These are phyloP conservation scores for Ischnus inquisitorius DNA, from an alignment of 2,888 invertebrate species.

Conservation along the genomic window DNA sequence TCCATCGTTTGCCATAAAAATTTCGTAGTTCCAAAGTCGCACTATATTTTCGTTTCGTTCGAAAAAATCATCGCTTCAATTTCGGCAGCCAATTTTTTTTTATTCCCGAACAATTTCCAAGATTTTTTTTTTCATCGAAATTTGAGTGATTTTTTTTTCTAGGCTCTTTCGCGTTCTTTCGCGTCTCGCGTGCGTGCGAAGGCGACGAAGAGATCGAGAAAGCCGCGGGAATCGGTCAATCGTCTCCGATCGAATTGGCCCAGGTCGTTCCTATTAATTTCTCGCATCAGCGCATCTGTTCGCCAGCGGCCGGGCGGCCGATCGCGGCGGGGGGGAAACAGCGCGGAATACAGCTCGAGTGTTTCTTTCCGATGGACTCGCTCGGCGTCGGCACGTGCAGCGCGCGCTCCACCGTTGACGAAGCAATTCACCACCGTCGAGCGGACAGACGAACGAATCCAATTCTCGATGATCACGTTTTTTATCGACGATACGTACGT, in stretches of 20 bases:
- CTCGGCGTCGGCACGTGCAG: constrained; percentile 28
- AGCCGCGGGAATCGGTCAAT: constrained; percentile 49
- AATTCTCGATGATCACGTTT: constrained; percentile 22
- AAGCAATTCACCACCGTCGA: constrained; percentile 26
- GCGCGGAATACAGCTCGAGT: neutral
- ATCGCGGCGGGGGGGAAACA: neutral
- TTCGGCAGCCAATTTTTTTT: neutral
- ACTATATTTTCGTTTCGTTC: neutral
- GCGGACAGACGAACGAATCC: constrained; percentile 15
- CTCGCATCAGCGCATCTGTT: constrained; percentile 50
- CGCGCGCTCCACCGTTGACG: constrained; percentile 12
- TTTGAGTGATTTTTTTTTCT: neutral
- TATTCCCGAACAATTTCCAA: neutral
- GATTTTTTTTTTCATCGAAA: neutral
- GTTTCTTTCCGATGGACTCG: constrained; percentile 38
- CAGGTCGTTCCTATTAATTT: constrained; percentile 63
- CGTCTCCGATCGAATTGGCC: constrained; percentile 57
- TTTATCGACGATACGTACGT: constrained; percentile 26
- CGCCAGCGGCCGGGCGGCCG: neutral
- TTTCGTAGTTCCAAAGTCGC: neutral
- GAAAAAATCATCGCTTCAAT: neutral
- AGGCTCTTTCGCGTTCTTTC: neutral
- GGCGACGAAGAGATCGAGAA: neutral
- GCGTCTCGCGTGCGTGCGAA: neutral
- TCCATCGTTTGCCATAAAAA: neutral